phyloP scores from a whole-genome alignment of 2,113 vertebrate genomes.

The Odocoileus virginianus region DNA sequence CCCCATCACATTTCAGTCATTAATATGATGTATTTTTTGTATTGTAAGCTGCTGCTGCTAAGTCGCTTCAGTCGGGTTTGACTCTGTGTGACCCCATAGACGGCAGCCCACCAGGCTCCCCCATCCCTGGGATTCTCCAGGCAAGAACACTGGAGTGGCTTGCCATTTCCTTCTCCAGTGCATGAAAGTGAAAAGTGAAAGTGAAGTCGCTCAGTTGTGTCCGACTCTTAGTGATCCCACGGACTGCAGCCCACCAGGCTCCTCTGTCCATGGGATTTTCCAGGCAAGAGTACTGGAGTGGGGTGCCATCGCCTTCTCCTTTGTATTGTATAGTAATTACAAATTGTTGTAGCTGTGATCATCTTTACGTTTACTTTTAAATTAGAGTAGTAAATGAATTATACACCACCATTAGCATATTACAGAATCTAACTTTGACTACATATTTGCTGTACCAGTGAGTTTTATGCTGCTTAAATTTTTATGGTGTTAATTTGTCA shows the following conservation, averaged over 20 bases:
- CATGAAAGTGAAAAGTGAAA: not conserved
- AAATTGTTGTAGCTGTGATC: not conserved
- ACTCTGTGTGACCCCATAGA: rapidly evolving
- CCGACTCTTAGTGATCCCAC: rapidly evolving
- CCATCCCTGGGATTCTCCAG: rapidly evolving
- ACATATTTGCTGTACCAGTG: not conserved
- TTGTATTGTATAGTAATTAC: not conserved
- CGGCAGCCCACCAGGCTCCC: not conserved
- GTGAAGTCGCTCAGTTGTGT: rapidly evolving
- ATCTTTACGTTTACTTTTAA: not conserved
- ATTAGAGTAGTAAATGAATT: not conserved
- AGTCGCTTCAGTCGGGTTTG: rapidly evolving
- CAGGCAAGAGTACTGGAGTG: too few species aligned
- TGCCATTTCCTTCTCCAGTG: not conserved
- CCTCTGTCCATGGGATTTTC: too few species aligned
- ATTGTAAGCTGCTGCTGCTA: not conserved
- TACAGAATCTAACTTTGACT: not conserved
- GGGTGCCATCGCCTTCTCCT: too few species aligned
- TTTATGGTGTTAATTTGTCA: not conserved
- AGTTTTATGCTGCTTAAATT: not conserved
- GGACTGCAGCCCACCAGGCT: not conserved
- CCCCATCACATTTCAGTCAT: not conserved
- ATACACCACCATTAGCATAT: not conserved
- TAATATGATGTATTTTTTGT: not conserved
- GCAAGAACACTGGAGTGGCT: not conserved